Percentiles rank a stretch among this genome's conserved stretches.
These are phyloP conservation scores for Hydrocynus forskahlii DNA, from an alignment of 2,797 vertebrate species.

Conservation along the genomic window DNA sequence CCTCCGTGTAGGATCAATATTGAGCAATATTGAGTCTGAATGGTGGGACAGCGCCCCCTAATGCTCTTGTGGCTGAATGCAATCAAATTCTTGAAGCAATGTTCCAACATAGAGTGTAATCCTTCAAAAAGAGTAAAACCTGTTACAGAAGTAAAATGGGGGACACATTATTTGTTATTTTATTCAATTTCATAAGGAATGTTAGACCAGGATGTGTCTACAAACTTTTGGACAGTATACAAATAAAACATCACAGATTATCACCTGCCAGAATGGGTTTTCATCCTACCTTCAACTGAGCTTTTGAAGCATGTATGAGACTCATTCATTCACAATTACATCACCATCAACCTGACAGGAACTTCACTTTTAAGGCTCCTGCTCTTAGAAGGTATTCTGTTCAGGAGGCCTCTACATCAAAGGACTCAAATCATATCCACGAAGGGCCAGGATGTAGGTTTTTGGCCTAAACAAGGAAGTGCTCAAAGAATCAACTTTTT, in stretches of 20 bases:
- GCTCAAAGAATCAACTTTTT: too few species aligned
- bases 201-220: too few species aligned
- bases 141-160: too few species aligned
- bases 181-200: too few species aligned
- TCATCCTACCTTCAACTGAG: not conserved
- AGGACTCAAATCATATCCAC: too few species aligned
- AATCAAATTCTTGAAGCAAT: not conserved
- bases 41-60: not conserved
- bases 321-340: not conserved
- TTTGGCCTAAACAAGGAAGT: too few species aligned
- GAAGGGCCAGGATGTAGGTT: too few species aligned
- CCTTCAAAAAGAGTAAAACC: not conserved
- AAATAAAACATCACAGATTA: not conserved
- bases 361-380: constrained; percentile 16
- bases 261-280: not conserved
- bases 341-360: not conserved
- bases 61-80: not conserved
- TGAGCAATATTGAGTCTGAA: too few species aligned
- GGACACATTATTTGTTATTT: too few species aligned
- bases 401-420: not conserved
- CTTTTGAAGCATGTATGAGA: not conserved
- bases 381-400: not conserved
- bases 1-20: too few species aligned
- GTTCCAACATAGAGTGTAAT: not conserved
- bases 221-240: not conserved